Conservation (phyloP, 1,140 invertebrate species). For the Drosophila kurseongensis region DNA sequence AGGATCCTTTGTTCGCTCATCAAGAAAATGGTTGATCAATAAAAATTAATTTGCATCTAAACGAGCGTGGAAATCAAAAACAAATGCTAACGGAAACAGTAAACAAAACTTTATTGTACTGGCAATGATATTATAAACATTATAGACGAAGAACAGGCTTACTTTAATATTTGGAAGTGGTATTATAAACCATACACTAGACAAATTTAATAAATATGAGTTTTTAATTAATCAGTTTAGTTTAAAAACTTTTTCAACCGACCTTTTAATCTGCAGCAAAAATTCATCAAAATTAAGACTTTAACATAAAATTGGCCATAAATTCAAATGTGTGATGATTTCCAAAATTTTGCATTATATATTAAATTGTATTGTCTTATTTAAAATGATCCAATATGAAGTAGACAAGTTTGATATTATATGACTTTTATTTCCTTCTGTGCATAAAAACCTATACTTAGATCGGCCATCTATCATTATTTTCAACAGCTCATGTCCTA, state of each 20-base stretch:
- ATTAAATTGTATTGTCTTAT: no score
- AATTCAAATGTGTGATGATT: not conserved
- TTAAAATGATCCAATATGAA: no score
- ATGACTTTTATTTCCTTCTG: not conserved
- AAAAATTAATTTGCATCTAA: not conserved
- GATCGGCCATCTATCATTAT: conserved; percentile 18
- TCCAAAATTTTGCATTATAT: no score
- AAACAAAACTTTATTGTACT: conserved; percentile 3
- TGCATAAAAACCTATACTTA: conserved; percentile 3
- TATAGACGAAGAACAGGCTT: not conserved
- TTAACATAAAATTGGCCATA: not conserved
- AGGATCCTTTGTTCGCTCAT: not conserved
- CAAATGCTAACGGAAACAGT: not conserved
- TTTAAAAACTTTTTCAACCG: not conserved
- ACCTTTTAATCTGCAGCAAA: not conserved
- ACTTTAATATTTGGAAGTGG: not conserved
- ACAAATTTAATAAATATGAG: not conserved
- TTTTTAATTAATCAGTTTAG: not conserved
- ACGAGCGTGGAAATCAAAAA: not conserved
- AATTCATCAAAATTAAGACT: not conserved
- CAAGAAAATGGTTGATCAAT: not conserved
- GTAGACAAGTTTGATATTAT: no score
- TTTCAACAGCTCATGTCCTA: conserved; percentile 24
- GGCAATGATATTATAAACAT: conserved; percentile 4
- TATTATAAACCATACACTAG: not conserved